These are phyloP conservation scores for Leptothorax acervorum DNA, from an alignment of 2,888 invertebrate species.

Conservation along the genomic window DNA sequence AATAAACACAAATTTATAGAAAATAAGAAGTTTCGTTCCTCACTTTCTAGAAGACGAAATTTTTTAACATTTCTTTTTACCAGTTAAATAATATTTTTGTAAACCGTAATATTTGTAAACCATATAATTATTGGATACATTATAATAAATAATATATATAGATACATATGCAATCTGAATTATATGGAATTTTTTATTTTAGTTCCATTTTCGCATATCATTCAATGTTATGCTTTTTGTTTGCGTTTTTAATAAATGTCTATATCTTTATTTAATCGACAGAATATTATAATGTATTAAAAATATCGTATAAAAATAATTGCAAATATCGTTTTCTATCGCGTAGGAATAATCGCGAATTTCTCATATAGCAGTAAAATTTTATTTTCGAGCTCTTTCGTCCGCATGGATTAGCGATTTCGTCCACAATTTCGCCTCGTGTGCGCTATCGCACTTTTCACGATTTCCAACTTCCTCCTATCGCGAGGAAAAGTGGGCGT, in stretches of 20 bases:
- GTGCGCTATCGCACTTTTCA: constrained; percentile 32
- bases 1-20: background rate
- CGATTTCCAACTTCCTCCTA: constrained; percentile 37
- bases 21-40: background rate
- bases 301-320: background rate
- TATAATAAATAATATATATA: background rate
- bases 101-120: background rate
- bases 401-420: constrained; percentile 41
- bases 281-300: background rate
- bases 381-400: constrained; percentile 34
- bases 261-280: background rate
- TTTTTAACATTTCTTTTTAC: background rate
- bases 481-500: constrained; percentile 6
- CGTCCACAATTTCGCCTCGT: constrained; percentile 13
- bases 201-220: too few species aligned
- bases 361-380: constrained; percentile 5
- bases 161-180: background rate
- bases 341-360: constrained; percentile 10
- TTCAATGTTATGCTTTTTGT: background rate
- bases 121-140: background rate
- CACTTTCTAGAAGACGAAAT: background rate
- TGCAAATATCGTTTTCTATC: background rate
- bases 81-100: background rate
- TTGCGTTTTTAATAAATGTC: constrained; percentile 20
- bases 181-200: background rate